Percentiles rank a stretch among this genome's conserved stretches.
Conservation (phyloP, 2,888 invertebrate species). For the Myopa tessellatipennis region DNA sequence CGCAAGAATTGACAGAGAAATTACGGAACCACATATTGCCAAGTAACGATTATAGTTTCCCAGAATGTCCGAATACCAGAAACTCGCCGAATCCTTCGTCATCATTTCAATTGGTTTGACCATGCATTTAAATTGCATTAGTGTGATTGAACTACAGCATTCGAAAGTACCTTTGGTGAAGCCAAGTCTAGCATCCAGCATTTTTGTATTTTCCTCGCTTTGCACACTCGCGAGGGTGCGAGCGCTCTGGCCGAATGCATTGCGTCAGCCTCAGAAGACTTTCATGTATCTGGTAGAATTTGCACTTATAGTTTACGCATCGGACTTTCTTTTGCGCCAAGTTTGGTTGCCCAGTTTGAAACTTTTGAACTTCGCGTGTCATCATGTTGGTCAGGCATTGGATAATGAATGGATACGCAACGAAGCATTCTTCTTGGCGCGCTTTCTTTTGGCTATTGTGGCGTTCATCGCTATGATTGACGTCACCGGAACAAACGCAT, state of each 20-base stretch:
- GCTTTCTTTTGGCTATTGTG: slow-evolving; percentile 51
- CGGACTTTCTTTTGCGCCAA: slow-evolving; percentile 53
- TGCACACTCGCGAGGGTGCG: slow-evolving; percentile 53
- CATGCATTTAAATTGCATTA: slow-evolving; percentile 52
- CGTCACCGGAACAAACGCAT: slow-evolving; percentile 42
- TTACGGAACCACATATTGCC: not conserved
- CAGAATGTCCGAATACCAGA: not conserved
- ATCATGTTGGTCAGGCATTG: slow-evolving; percentile 48
- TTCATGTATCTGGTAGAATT: slow-evolving; percentile 51
- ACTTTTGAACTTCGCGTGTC: slow-evolving; percentile 48
- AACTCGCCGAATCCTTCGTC: slow-evolving; percentile 46
- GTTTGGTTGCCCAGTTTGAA: slow-evolving; percentile 55
- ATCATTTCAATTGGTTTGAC: slow-evolving; percentile 51
- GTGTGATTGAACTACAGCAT: slow-evolving; percentile 51
- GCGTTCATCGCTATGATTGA: slow-evolving; percentile 47
- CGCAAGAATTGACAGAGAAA: not conserved
- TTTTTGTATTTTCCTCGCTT: slow-evolving; percentile 54
- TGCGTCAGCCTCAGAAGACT: slow-evolving; percentile 46
- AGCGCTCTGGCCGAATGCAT: slow-evolving; percentile 47
- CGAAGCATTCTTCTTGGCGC: slow-evolving; percentile 51
- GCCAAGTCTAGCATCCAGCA: slow-evolving; percentile 54
- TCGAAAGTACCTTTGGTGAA: slow-evolving; percentile 50
- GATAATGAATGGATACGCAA: slow-evolving; percentile 53
- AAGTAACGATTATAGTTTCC: no score
- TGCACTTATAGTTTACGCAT: slow-evolving; percentile 49